Conservation (phyloP, 2,797 vertebrate species). For the Melanotaenia nigrans region DNA sequence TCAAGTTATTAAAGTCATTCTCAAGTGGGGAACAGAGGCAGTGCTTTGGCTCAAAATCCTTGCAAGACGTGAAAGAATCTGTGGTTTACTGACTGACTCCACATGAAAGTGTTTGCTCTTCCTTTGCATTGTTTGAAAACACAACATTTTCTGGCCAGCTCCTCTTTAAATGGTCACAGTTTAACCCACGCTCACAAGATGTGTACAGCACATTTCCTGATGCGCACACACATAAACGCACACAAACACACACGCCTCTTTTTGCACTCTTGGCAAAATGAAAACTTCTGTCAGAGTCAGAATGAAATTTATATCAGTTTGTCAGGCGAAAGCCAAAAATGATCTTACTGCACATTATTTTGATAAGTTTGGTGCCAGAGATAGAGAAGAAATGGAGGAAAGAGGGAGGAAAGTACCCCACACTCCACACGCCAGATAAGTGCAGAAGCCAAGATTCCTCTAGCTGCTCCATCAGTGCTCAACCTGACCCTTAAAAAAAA, state of each 20-base stretch:
- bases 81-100: constrained; percentile 44
- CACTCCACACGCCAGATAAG: constrained; percentile 82
- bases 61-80: constrained; percentile 56
- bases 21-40: constrained; percentile 39
- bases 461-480: constrained; percentile 74
- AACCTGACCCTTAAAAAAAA: constrained; percentile 71
- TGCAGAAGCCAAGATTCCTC: constrained; percentile 82
- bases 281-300: constrained; percentile 85
- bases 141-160: constrained; percentile 44
- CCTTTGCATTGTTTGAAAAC: constrained; percentile 49
- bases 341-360: constrained; percentile 86
- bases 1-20: constrained; percentile 45
- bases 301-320: constrained; percentile 89
- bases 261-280: constrained; percentile 85
- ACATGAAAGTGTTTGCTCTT: constrained; percentile 55
- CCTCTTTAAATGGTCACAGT: constrained; percentile 58
- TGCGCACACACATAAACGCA: constrained; percentile 25
- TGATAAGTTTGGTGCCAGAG: constrained; percentile 87
- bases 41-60: constrained; percentile 40
- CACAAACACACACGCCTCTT: constrained; percentile 56
- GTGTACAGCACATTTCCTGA: constrained; percentile 42
- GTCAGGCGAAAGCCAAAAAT: constrained; percentile 81
- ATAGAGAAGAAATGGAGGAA: constrained; percentile 83
- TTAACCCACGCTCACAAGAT: constrained; percentile 64
- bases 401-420: constrained; percentile 80